Base-by-base conservation (phyloP, 2,888 invertebrate species). In the Leptopilina drosophilae region DNA sequence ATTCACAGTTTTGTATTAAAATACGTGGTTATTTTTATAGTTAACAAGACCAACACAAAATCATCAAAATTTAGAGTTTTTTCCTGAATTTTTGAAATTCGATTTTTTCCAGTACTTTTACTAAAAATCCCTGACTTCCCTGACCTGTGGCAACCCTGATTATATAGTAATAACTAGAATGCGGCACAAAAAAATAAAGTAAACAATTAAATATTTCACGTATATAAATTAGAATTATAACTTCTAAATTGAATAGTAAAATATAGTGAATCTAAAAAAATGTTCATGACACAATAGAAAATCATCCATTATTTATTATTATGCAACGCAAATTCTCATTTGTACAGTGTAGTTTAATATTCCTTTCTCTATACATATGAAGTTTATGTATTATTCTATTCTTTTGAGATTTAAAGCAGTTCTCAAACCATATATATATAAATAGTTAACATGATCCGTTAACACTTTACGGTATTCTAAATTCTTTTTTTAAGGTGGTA, bases 251-350 rank as follows among this genome's bases (percentile, higher is more conserved):
- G 40, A 12, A 64, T 64, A 26, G 33, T 64, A 33, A 64, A 64
- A 40, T 33, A 40, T 33, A 33, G 2, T 64, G 33, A 7, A 12
- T 26, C 14, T 33, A 64, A 33, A 26, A 7, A 26, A 64, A 4
- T 40, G 5, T 33, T 64, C 56, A 56, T 73, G 53, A 53, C n/a
- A 33, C 33, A 33, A 40, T 9, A n/a, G 40, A 33, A 40, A 73
- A 64, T 64, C 11, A 73, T n/a, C 26, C 56, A 73, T 53, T 56
- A 73, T 73, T 73, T 33, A 56, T 73, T 33, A 56, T 56, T 73
- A 9, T 53, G 33, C 9, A 73, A 73, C n/a, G 53, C 33, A 56
- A 56, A 56, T 53, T 40, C 56, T 33, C 73, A n/a, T 26, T 33
- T 5, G 8, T 42, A 73, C 14, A n/a, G 12, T 73, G 33, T 49